Base-by-base conservation (phyloP, 2,113 vertebrate genomes). In the Aviceda subcristata region DNA sequence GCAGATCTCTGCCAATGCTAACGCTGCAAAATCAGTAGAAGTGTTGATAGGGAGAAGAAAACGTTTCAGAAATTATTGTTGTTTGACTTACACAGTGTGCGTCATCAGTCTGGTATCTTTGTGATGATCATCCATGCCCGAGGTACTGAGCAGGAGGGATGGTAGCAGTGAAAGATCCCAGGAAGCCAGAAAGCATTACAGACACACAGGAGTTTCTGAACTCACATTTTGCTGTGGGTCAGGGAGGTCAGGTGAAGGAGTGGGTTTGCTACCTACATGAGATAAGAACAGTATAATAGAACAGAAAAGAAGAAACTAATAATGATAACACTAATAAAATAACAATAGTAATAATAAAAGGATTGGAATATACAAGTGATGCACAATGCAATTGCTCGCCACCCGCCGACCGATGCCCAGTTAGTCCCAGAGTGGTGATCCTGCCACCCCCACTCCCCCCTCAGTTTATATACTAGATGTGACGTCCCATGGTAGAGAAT, bases 1-100 rank as follows among this genome's bases (percentile, higher is more conserved):
- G 96, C 94, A 32, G 92, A 98, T 21, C 78, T 96, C 11, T 98
- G 98, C 98, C 45, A 97, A 94, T 6, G 97, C 97, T 79, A 99
- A 92, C 50, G 98, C 97, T 51, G 98, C 97, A 96, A 99, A 98
- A 62, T 97, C 96, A 15, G 93, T 64, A 39, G 98, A 99, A 90
- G 98, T 97, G 53, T 10, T 50, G 71, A 38, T 11, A 7, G 30
- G 20, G n/a, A 59, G 20, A 69, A 53, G 38, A 81, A 76, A 86
- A 64, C 12, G 7, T 77, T 94, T 60, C 71, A 39, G 71, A 55
- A 77, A 77, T 19, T 69, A 66, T 13, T 24, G 5, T 32, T 38
- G 7, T 64, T 75, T 59, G 39, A 38, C 38, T 81, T 32, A 60
- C 3, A 26, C 12, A 29, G 22, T 34, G 22, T 66, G 26, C 0